Evolutionary conservation across 2,797 vertebrate species (phyloP), one percentile per base, ranked within the genome.

Genomic region (Sebastes paucispinis): DNA sequence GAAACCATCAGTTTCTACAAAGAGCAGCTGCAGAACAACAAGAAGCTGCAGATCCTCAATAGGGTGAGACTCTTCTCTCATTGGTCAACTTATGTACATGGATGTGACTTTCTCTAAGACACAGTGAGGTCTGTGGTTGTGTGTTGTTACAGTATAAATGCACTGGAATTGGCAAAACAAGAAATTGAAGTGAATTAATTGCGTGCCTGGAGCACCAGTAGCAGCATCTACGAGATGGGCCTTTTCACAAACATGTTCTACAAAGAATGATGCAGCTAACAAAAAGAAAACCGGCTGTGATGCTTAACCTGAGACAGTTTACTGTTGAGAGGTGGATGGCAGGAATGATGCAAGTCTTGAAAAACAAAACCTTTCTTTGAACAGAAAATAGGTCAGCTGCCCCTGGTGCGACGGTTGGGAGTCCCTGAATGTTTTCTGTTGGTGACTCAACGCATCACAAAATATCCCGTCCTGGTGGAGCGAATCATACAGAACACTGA

Each of bases 401-500:
- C 97, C 69, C 92, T 98, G 0, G 97, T 99, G 79, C 92, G 97
- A 73, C 88, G 98, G 22, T 91, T 98, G 3, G 97, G 97, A 0
- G 88, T 99, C 24, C 97, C 97, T 8, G 98, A 99, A 66, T 98
- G 97, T 52, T 96, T 98, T 75, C 95, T 99, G 1, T 90, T 99
- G 59, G 97, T 99, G 22, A 98, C 98, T 0, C 98, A 99, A 76
- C 97, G 98, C 71, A 97, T 99, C 87, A 99, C 97, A 52, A 99
- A 99, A 32, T 99, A 99, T 82, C 98, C 98, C 0, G 95, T 99
- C 59, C 90, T 99, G 89, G 93, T 99, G 90, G 98, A 99, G 55
- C 93, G 98, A 1, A 93, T 99, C 67, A 93, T 99, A 20, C 96
- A 98, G 86, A 97, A 98, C 87, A 99, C 97, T 0, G 96, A 97